phyloP scores from a whole-genome alignment of 2,113 vertebrate species.

The Clupea harengus region DNA sequence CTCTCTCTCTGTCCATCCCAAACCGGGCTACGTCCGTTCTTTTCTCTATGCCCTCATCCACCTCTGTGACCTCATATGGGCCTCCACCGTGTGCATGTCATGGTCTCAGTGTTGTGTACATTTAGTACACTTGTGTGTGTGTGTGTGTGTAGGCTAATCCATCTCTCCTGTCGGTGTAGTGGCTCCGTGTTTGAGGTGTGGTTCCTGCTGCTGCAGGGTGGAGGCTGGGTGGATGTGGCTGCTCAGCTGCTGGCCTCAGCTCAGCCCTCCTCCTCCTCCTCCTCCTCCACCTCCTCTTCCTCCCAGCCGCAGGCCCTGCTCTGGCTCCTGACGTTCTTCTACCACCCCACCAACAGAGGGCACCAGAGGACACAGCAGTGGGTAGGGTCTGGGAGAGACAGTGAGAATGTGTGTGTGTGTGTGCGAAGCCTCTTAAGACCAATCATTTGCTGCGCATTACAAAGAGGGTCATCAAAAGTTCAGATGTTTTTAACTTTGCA shows the following conservation, averaged over 20 bases:
- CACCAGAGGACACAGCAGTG: constrained; percentile 71
- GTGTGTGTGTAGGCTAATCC: constrained; percentile 16
- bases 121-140: too few species aligned
- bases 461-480: not conserved
- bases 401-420: too few species aligned
- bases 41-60: not conserved
- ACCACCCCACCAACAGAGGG: constrained; percentile 78
- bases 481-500: not conserved
- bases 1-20: not conserved
- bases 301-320: constrained; percentile 69
- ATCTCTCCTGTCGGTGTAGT: constrained; percentile 66
- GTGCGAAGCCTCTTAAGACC: not conserved
- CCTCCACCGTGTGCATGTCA: too few species aligned
- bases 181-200: constrained; percentile 78
- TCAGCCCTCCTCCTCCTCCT: constrained; percentile 48
- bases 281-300: too few species aligned
- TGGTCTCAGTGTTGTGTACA: too few species aligned
- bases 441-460: not conserved
- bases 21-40: not conserved
- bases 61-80: not conserved
- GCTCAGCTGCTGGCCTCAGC: constrained; percentile 74
- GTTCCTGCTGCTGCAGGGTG: constrained; percentile 84
- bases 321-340: constrained; percentile 88
- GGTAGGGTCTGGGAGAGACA: constrained; percentile 68
- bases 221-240: constrained; percentile 82